Evolutionary conservation across 2,113 vertebrate genomes (phyloP), one percentile per base, ranked within the genome.

Genomic region (Vidua macroura): DNA sequence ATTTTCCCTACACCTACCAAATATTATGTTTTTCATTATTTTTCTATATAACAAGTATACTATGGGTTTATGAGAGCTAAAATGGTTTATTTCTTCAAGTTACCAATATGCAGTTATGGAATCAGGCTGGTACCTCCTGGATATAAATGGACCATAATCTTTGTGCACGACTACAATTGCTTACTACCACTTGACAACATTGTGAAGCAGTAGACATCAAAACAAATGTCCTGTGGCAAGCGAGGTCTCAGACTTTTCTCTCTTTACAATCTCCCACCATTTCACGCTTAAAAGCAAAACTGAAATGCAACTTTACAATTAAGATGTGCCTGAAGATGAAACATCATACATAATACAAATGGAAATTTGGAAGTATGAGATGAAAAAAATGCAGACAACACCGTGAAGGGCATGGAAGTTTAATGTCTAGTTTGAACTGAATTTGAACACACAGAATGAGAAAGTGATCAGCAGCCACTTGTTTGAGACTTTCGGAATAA

Each of bases 101-200:
- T 55, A 49, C 15, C 37, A 43, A 51, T 33, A 64, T 16, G 3
- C n/a, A 83, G 7, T 35, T 63, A 83, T 9, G 5, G 31, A 64
- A 88, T 51, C 30, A 48, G 44, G 30, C 49, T 83, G 39, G 6
- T 33, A 64, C 27, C 25, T 52, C 43, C 27, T 2, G 1, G 11
- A 13, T 63, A 75, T 27, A 70, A 64, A 37, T 30, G 30, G 60
- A 66, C 27, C n/a, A 44, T 20, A 37, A 94, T n/a, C 55, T 74
- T 37, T 0, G 0, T 27, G 18, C 21, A 22, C 31, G 15, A 83
- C 14, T 15, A 2, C 20, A n/a, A 28, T 15, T 35, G 60, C 23
- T 37, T 43, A 39, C 22, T 33, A 79, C 15, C 13, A 28, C 25
- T 86, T 75, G 31, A 66, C 35, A 58, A 35, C 0, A 0, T 0